Evolutionary conservation across 2,888 invertebrate genomes (phyloP), one percentile per base, ranked within the genome.

Genomic region (Dexiosoma caninum): DNA sequence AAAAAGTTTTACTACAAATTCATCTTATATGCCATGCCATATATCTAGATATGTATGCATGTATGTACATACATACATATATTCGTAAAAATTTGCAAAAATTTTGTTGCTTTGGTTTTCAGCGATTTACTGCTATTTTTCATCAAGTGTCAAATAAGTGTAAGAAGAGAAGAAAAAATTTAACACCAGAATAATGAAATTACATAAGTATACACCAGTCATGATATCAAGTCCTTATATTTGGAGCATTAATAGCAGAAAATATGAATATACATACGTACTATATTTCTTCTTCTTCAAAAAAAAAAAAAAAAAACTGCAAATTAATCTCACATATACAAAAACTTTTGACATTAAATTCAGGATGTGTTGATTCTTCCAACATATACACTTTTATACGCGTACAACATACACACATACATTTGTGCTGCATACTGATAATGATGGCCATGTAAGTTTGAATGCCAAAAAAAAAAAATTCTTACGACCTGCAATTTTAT

Each of bases 401-500:
- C n/a, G n/a, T n/a, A 51, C 37, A 53, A 19, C 23, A 35, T 7
- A 46, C 37, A 35, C n/a, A 4, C 10, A 16, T n/a, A 46, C 2
- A 21, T 9, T n/a, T n/a, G n/a, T n/a, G n/a, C n/a, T n/a, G n/a
- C n/a, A n/a, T n/a, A n/a, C n/a, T n/a, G n/a, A 7, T 19, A n/a
- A 40, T 59, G 32, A 4, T 21, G 32, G 30, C 62, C 44, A n/a
- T 37, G 46, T 53, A 40, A 32, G 35, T 44, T 66, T 21, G 21
- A 30, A 32, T 32, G 32, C 4, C 12, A 67, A 35, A 27, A 46
- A 55, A 9, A 35, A 27, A 27, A 67, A 35, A 83, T 83, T 79
- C 86, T 87, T 88, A 86, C 85, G 86, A 85, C 84, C 85, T 83
- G 84, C 85, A 85, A 86, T 87, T 88, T 86, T 86, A 87, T 86